Percentiles rank a stretch among this genome's conserved stretches.
Evolutionary conservation across 35 echinoderm and acorn worm species (phyloP).

Genomic region (Ophioderma brevispina): DNA sequence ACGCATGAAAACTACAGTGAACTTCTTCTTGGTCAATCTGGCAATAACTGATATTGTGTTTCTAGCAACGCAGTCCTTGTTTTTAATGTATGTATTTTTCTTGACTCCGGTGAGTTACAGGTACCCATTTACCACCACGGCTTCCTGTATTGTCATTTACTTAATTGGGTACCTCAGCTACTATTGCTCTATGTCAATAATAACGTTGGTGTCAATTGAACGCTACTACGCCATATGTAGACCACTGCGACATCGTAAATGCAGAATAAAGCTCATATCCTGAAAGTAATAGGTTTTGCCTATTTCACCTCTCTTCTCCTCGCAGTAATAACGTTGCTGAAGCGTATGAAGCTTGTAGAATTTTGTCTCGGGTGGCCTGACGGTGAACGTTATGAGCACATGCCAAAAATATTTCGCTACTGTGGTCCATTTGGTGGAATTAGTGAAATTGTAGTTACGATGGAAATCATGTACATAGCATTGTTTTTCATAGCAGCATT

Average conservation of each 20-base stretch:
- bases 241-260: not conserved
- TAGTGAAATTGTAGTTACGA: not conserved
- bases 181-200: not conserved
- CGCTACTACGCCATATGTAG: not conserved
- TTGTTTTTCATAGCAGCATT: not conserved
- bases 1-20: no score
- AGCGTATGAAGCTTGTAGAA: not conserved
- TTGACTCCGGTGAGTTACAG: no score
- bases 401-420: not conserved
- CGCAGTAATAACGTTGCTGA: not conserved
- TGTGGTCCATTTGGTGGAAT: not conserved
- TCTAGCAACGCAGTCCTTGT: not conserved
- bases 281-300: not conserved
- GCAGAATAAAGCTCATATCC: not conserved
- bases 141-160: not conserved
- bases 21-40: not conserved
- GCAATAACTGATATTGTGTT: not conserved
- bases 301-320: not conserved
- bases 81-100: not conserved
- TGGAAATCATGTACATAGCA: not conserved
- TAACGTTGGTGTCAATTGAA: no score
- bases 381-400: not conserved
- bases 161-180: not conserved
- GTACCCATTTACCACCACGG: not conserved
- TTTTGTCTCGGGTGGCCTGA: not conserved